phyloP scores from a whole-genome alignment of 1,140 invertebrate species.

The Nomia melanderi region DNA sequence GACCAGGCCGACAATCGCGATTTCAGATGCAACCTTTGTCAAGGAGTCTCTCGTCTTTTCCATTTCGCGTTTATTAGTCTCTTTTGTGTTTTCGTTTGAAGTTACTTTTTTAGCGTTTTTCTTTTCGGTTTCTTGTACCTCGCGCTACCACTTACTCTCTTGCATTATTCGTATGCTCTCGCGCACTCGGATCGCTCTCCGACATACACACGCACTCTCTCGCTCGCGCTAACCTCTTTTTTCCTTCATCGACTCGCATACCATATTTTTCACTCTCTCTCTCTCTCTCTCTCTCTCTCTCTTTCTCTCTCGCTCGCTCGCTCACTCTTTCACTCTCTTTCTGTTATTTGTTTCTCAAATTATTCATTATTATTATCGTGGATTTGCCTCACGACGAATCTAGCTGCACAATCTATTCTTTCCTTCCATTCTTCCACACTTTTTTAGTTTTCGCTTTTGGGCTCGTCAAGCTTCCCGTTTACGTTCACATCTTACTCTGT shows the following conservation, averaged over 20 bases:
- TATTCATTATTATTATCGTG: slow-evolving; percentile 60
- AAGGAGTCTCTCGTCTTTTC: slow-evolving; percentile 37
- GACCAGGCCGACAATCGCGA: slow-evolving; percentile 64
- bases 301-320: too few species aligned
- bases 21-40: slow-evolving; percentile 32
- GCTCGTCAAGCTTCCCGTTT: not conserved
- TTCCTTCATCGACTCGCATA: slow-evolving; percentile 6
- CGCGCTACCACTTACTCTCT: slow-evolving; percentile 31
- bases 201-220: slow-evolving; percentile 31
- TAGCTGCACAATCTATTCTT: slow-evolving; percentile 58
- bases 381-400: slow-evolving; percentile 62
- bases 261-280: slow-evolving; percentile 19
- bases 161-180: slow-evolving; percentile 39
- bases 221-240: slow-evolving; percentile 35
- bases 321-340: slow-evolving; percentile 49
- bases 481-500: not conserved
- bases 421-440: slow-evolving; percentile 21
- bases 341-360: slow-evolving; percentile 61
- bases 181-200: slow-evolving; percentile 38
- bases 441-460: not conserved
- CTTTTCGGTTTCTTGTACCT: slow-evolving; percentile 36
- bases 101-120: not conserved
- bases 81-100: slow-evolving; percentile 46
- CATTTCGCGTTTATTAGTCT: slow-evolving; percentile 47
- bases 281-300: slow-evolving; percentile 44